Evolutionary conservation across 2,888 invertebrate genomes (phyloP).

Genomic region (Synergus japonicus): DNA sequence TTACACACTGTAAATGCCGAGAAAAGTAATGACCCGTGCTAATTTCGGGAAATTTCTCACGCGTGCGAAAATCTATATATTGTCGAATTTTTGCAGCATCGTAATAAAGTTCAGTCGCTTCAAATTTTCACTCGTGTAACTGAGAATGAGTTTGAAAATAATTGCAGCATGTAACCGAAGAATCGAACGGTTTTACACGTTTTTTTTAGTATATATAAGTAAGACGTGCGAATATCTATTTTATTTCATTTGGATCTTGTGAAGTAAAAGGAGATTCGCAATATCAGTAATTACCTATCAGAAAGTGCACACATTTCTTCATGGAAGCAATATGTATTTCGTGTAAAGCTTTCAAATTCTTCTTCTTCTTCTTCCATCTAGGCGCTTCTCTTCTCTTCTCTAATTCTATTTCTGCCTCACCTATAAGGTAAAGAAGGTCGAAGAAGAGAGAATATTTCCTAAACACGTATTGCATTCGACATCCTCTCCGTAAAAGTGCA

Average conservation of each 20-base stretch:
- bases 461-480: slow-evolving; percentile 34
- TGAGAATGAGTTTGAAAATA: neutral
- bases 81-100: neutral
- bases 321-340: neutral
- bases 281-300: too few species aligned
- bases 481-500: slow-evolving; percentile 22
- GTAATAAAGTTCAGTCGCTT: neutral
- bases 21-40: slow-evolving; percentile 17
- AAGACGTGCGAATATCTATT: too few species aligned
- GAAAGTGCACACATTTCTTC: neutral
- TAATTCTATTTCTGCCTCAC: neutral
- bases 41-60: slow-evolving; percentile 32
- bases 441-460: slow-evolving; percentile 31
- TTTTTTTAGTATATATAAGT: neutral
- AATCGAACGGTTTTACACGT: neutral
- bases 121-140: neutral
- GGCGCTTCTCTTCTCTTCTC: neutral
- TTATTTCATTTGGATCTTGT: too few species aligned
- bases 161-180: neutral
- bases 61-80: neutral
- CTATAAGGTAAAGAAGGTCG: slow-evolving; percentile 8
- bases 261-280: too few species aligned
- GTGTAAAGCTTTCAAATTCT: neutral
- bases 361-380: neutral
- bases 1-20: slow-evolving; percentile 44